Evolutionary conservation across 1,140 invertebrate species (phyloP), one percentile per base, ranked within the genome.

Genomic region (Maniola jurtina): DNA sequence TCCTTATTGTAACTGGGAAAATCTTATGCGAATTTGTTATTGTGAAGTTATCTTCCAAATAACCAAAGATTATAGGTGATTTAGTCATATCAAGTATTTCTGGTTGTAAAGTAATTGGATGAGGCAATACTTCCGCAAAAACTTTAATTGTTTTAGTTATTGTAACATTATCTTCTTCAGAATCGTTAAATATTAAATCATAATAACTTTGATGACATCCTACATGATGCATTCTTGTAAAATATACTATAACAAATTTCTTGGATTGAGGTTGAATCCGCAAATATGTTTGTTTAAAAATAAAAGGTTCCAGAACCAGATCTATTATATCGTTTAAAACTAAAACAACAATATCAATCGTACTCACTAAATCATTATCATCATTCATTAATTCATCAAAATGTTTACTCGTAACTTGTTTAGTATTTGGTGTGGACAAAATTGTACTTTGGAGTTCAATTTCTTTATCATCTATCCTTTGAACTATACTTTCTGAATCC

Each of bases 171-270:
- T 83, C 64, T 4, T 76, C 78, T 25, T 70, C 13, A 13, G 72
- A 47, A 45, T 85, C 73, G 50, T 62, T 77, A 63, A 86, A 83
- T 58, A 81, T 64, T 16, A 88, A 66, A 59, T 86, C 72, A 58
- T 83, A 90, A 54, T 76, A 81, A 60, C 68, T 66, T 15, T 90
- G 81, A 72, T 90, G 83, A 45, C 61, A 75, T 8, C 88, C 88
- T 40, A 81, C 73, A 34, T 76, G 66, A 66, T 83, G 77, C 8
- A 70, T 56, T 77, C 86, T 86, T 13, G 69, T 78, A 47, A 88
- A 84, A 61, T 77, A 70, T 15, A 86, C 73, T 15, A 66, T 33
- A 54, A 81, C 72, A 38, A 67, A 69, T 36, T 38, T 58, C 62
- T 75, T 77, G n/a, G 71, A 73, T 57, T 71, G 61, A 3, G 79